Evolutionary conservation across 2,113 vertebrate species (phyloP).

Genomic region (Guaruba guarouba): DNA sequence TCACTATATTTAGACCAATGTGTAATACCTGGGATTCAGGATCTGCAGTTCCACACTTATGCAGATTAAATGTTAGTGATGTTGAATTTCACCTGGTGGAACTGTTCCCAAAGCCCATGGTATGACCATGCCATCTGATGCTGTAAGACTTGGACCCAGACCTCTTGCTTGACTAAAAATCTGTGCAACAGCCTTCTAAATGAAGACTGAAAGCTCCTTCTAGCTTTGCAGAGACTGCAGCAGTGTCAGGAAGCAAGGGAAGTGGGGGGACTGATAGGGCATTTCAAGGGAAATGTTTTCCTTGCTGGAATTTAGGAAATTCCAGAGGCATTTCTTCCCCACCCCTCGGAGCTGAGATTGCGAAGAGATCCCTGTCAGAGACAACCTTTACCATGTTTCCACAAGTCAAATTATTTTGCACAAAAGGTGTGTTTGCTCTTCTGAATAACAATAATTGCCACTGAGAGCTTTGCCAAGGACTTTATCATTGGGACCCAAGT

Average conservation of each 20-base stretch:
- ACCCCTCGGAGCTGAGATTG: not conserved
- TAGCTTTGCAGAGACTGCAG: not conserved
- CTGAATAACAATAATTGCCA: not conserved
- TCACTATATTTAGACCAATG: constrained; percentile 40
- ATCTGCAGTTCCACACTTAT: constrained; percentile 36
- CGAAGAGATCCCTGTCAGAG: not conserved
- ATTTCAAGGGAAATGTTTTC: constrained; percentile 13
- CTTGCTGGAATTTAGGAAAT: constrained; percentile 14
- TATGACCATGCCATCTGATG: constrained; percentile 4
- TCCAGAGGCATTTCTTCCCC: not conserved
- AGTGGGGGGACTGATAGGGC: not conserved
- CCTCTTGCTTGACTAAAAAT: constrained; percentile 35
- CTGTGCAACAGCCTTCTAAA: constrained; percentile 6
- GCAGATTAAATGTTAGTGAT: constrained; percentile 39
- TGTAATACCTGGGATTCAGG: constrained; percentile 45
- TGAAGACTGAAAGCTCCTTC: constrained; percentile 21
- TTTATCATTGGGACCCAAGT: not conserved
- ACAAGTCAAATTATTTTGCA: not conserved
- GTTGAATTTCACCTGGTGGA: constrained; percentile 18
- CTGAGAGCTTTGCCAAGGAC: constrained; percentile 31
- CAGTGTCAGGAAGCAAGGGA: not conserved
- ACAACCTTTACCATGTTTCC: not conserved
- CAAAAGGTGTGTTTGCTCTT: not conserved
- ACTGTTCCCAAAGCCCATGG: not conserved
- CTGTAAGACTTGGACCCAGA: not conserved